Percentiles rank a stretch among this genome's conserved stretches.
phyloP scores from a whole-genome alignment of 2,797 vertebrate species.

The Notolepis coatsorum region DNA sequence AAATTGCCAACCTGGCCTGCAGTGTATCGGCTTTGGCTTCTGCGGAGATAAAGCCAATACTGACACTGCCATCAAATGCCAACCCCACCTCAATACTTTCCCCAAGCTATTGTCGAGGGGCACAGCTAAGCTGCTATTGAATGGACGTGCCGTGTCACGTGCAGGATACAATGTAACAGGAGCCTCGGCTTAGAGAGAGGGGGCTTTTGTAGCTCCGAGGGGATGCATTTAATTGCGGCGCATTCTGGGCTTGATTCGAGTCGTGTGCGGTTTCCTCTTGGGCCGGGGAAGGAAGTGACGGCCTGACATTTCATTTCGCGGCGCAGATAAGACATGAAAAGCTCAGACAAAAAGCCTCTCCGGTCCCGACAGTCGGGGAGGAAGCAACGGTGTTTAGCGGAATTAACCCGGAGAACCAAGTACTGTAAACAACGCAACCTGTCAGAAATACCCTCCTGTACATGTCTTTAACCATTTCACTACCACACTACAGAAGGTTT shows the following conservation, averaged over 20 bases:
- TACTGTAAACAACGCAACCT: conserved; percentile 31
- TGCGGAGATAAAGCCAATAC: conserved; percentile 47
- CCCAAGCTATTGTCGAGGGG: conserved; percentile 44
- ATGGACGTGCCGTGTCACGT: conserved; percentile 50
- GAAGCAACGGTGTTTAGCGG: conserved; percentile 26
- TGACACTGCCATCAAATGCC: conserved; percentile 55
- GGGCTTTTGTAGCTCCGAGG: conserved; percentile 53
- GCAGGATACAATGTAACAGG: conserved; percentile 50
- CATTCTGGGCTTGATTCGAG: conserved; percentile 48
- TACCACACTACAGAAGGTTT: too few species aligned
- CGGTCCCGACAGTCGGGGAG: conserved; percentile 39
- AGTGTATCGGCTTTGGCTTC: conserved; percentile 42
- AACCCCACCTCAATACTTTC: conserved; percentile 45
- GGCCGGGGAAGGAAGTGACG: conserved; percentile 38
- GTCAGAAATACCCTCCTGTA: neutral
- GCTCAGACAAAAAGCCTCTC: conserved; percentile 36
- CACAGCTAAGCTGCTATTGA: conserved; percentile 47
- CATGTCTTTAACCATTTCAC: neutral
- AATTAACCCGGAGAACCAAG: conserved; percentile 22
- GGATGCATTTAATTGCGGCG: conserved; percentile 61
- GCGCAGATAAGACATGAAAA: conserved; percentile 50
- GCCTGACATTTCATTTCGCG: conserved; percentile 54
- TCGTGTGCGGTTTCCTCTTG: conserved; percentile 34
- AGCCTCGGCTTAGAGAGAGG: conserved; percentile 45
- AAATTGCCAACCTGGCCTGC: conserved; percentile 45